Conservation (phyloP, 2,888 invertebrate genomes). For the Ochropleura leucogaster region DNA sequence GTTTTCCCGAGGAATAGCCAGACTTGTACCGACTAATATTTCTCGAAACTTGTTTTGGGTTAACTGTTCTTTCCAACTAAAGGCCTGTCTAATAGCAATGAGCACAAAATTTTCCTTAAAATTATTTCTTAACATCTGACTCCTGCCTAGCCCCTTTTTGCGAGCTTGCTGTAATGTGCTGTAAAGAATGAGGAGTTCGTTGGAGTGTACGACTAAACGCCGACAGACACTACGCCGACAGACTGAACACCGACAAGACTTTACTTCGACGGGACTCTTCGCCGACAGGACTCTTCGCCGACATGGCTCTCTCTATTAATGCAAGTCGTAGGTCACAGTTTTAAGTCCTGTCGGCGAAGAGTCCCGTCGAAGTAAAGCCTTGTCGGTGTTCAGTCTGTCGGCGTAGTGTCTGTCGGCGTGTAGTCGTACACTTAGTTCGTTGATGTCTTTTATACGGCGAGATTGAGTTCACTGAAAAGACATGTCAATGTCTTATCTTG, state of each 20-base stretch:
- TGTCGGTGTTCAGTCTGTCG: too few relatives aligned
- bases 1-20: background rate
- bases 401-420: too few relatives aligned
- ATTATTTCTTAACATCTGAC: background rate
- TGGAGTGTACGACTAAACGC: too few relatives aligned
- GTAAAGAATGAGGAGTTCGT: constrained; percentile 66
- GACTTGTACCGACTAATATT: background rate
- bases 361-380: too few relatives aligned
- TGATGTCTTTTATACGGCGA: constrained; percentile 77
- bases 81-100: background rate
- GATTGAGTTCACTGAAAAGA: background rate
- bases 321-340: too few relatives aligned
- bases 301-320: too few relatives aligned
- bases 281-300: too few relatives aligned
- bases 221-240: too few relatives aligned
- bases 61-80: background rate
- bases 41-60: background rate
- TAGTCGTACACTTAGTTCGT: constrained; percentile 73
- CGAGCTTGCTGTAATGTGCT: too few relatives aligned
- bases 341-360: too few relatives aligned
- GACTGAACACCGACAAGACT: too few relatives aligned
- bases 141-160: background rate
- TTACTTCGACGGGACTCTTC: too few relatives aligned
- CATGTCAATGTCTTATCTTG: background rate
- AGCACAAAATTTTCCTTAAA: background rate